Evolutionary conservation across 2,797 vertebrate species (phyloP), one percentile per base, ranked within the genome.

Genomic region (Macropodus opercularis): DNA sequence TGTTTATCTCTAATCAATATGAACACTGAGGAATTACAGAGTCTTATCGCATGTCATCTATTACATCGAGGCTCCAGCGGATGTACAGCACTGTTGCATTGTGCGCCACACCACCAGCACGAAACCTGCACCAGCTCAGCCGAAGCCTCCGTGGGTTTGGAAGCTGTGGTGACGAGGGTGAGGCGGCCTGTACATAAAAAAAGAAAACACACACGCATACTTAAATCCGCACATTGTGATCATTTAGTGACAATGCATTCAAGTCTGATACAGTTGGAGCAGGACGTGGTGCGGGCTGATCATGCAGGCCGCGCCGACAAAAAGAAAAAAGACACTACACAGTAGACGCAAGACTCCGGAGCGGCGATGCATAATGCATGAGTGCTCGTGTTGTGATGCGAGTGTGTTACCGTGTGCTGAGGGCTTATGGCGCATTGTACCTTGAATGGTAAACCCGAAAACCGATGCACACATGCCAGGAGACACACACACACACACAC

Each of bases 351-450:
- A 81, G 63, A 69, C 70, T 57, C 87, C 85, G 85, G 86, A 81
- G 84, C 79, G 70, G 54, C 50, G 72, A 88, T 91, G 71, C 80
- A 89, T 89, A 80, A 91, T 90, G 80, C 84, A 92, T 87, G 68
- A 87, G 71, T 50, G 81, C 84, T 84, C 81, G 76, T 80, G 79
- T 71, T 75, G 75, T 52, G 13, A 68, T 72, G 68, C 43, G 46
- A 83, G 71, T 64, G 70, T 73, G 65, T 69, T 51, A 32, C 12
- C 4, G 31, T 32, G 74, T 80, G 79, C 79, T 78, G 71, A 79
- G 72, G 71, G 77, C 89, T 87, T 84, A 88, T 80, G 74, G 68
- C 80, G 80, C 82, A 79, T 85, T 85, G 72, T 46, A 17, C 26
- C 0, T 21, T 65, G 76, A 82, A 81, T 81, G 75, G 72, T 78